These are phyloP conservation scores for Umimayanthus kanabou DNA, from an alignment of 92 coral and sea anemone genomes.

Conservation along the genomic window DNA sequence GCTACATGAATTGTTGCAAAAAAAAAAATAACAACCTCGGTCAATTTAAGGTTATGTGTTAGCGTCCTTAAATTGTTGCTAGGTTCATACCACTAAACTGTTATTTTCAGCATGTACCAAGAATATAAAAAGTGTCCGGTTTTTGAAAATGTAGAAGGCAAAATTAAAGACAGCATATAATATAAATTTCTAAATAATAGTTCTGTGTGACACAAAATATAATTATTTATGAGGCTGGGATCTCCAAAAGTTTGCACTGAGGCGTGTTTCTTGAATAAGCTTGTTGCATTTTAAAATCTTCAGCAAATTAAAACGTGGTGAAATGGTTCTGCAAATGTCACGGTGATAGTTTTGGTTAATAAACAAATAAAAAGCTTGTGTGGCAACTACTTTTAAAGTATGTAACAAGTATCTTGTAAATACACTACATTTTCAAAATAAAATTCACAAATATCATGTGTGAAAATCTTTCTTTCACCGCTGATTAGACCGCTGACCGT, in stretches of 20 bases:
- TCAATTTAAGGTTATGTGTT: background rate
- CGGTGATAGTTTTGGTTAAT: too few species aligned
- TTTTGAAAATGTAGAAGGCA: background rate
- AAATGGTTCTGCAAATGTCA: background rate
- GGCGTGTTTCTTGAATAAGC: background rate
- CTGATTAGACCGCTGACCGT: background rate
- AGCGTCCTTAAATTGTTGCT: background rate
- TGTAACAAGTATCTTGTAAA: background rate
- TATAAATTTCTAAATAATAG: conserved; percentile 9
- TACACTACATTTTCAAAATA: background rate
- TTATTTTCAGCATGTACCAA: background rate
- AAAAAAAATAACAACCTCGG: background rate
- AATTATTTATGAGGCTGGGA: conserved; percentile 2
- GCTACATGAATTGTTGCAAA: background rate
- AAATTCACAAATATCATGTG: background rate
- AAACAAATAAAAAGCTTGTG: background rate
- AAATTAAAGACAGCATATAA: background rate
- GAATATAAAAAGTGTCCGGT: background rate
- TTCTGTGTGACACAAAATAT: background rate
- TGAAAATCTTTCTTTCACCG: background rate
- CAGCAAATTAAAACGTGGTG: background rate
- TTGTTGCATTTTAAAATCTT: background rate
- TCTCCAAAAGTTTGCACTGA: background rate
- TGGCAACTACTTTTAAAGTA: background rate
- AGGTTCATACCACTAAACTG: background rate